Evolutionary conservation across 2,113 vertebrate species (phyloP), one percentile per base, ranked within the genome.

Genomic region (Rhynchomys soricoides): DNA sequence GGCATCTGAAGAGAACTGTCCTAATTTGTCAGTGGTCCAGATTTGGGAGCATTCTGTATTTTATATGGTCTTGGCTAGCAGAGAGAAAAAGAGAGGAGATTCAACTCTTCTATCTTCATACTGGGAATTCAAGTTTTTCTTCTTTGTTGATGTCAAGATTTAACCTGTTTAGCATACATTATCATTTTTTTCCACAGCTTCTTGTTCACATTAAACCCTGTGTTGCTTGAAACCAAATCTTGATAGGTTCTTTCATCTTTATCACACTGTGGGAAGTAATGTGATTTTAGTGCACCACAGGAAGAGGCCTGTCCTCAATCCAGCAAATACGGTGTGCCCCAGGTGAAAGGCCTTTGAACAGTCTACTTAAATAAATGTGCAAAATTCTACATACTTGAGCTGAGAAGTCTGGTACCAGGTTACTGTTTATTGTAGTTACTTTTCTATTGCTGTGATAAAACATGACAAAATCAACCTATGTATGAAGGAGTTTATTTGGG

Each of bases 71-170:
- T 83, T 45, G 21, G 68, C 66, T 82, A n/a, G 13, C 15, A 37
- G 50, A 7, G n/a, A n/a, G 55, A 45, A 50, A 62, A 52, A 81
- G 87, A 55, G 19, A 43, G 2, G 21, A 62, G 40, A 17, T 13
- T 78, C 82, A 91, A 0, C 55, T 43, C 43, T 89, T 75, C 90
- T 24, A 64, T 93, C 55, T 85, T 68, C 64, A 34, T 64, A 73
- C 94, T 75, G 22, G 91, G 90, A 94, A 95, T 96, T 96, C 94
- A 96, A 86, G 91, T 92, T 97, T 96, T 96, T 87, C 88, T 43
- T 96, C 89, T 93, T 64, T 95, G 64, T 75, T 91, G 73, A 55
- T 96, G 66, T 93, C 87, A 95, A 94, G 91, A 96, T 96, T 95
- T 96, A 93, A 89, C 83, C 83, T 97, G 93, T 96, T 89, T 96